Evolutionary conservation across 2,797 vertebrate genomes (phyloP), one percentile per base, ranked within the genome.

Genomic region (Aldrovandia affinis): DNA sequence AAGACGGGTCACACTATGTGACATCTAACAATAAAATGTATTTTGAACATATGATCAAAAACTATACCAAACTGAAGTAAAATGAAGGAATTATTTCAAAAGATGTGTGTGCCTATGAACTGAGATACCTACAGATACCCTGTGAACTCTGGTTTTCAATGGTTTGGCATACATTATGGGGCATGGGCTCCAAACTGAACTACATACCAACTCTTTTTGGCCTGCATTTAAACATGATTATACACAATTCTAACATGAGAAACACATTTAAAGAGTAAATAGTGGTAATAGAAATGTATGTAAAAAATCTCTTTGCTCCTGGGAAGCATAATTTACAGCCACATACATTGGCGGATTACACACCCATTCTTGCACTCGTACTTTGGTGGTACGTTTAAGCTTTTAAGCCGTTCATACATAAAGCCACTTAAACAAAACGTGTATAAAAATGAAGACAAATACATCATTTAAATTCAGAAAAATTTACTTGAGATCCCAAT

Each of bases 401-500:
- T 75, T n/a, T 70, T 20, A 70, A 70, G 65, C 65, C 25, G 36
- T 70, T 14, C 20, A 77, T 47, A 44, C 22, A 47, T n/a, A 28
- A 18, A 77, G 25, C 25, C 42, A 44, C 42, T 25, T 25, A 47
- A 7, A 47, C 15, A 75, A 47, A 77, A 44, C 2, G 36, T 42
- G 36, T 25, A 75, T 44, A 25, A 44, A 75, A 44, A 75, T 44
- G 5, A 9, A 70, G 18, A 73, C 68, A 73, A 57, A 77, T 7
- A 44, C 73, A 77, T 77, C n/a, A 42, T 47, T 77, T 12, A 77
- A 77, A 44, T 77, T 6, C 8, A 77, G 73, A 73, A 42, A 42
- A 22, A 10, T 47, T 77, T 77, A 77, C 39, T 77, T 77, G 28
- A 77, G 73, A 77, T 77, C 73, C 73, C 73, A 77, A 77, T 77